A percentile compares a stretch with the other conserved stretches of the same genome.
phyloP scores from a whole-genome alignment of 1,140 invertebrate species.

The Brachionus sp. region DNA sequence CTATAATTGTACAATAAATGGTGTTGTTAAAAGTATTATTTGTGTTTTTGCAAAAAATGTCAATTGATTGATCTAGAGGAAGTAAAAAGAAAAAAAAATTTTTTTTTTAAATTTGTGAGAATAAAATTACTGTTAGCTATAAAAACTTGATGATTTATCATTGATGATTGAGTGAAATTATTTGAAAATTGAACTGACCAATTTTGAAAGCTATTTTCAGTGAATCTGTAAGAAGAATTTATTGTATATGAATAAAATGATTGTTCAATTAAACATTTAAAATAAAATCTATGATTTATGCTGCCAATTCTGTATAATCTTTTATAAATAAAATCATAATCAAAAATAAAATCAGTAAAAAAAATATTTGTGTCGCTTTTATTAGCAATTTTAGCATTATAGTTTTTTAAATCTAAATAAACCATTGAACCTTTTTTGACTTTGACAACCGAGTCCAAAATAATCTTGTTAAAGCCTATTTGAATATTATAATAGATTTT shows the following conservation, averaged over 20 bases:
- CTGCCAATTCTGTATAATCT: not conserved
- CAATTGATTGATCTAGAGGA: not conserved
- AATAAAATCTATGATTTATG: constrained; percentile 8
- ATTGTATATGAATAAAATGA: not conserved
- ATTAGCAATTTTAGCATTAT: not conserved
- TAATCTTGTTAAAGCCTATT: not conserved
- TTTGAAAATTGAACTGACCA: not conserved
- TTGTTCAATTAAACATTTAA: constrained; percentile 10
- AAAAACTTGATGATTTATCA: not conserved
- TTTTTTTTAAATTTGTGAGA: not conserved
- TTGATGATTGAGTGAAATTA: not conserved
- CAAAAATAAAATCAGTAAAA: not conserved
- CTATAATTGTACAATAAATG: not conserved
- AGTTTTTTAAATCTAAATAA: not conserved
- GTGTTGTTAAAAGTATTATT: not conserved
- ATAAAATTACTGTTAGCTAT: not conserved
- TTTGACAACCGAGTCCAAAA: not conserved
- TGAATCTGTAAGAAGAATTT: not conserved
- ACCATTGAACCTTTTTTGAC: not conserved
- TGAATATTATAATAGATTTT: not conserved
- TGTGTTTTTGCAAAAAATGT: not conserved
- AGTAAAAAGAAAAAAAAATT: not conserved
- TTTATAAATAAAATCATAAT: not conserved
- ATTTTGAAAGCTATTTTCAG: not conserved
- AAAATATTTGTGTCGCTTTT: not conserved